Base-by-base conservation (phyloP, 2,113 vertebrate species). In the Heteronetta atricapilla region DNA sequence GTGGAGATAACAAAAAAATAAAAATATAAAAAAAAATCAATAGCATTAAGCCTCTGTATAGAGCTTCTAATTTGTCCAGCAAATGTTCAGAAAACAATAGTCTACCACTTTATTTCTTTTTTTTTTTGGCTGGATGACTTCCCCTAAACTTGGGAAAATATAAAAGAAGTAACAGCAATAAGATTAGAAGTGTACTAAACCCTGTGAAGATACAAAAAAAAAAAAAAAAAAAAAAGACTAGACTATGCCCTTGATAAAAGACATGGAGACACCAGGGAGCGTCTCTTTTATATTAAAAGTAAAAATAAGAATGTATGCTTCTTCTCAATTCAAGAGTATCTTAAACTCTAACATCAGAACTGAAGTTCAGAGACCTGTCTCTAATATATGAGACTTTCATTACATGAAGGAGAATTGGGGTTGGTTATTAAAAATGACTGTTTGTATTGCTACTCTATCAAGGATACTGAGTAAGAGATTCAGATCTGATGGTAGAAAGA, bases 331-430 rank as follows among this genome's bases (percentile, higher is more conserved):
- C 6, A 48, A 74, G 19, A 29, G 18, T 23, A 40, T 69, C 66
- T 87, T 17, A 34, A 85, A 11, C 8, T 76, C 22, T 46, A 14
- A 20, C 11, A 21, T 15, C 16, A 18, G 20, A 66, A 33, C 0
- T 2, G 6, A 63, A 52, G 26, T 34, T 79, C 20, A 60, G 74
- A 33, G 11, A 8, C 2, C 3, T 56, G 36, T 69, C 46, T 66
- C 13, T 68, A 50, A n/a, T 36, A 1, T 0, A 0, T 3, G 7
- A 17, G 15, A 40, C 36, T 86, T 40, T 28, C 34, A 4, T 0
- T 4, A 12, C 31, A 26, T 1, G 4, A 10, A 91, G 53, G 22
- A 60, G 26, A 34, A 36, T 3, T 36, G 1, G 5, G 19, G 10
- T 18, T 66, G 68, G 40, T 46, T 25, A 19, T 4, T 36, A 26